Base-by-base conservation (phyloP, 2,888 invertebrate genomes). In the Pandemis cinnamomeana region DNA sequence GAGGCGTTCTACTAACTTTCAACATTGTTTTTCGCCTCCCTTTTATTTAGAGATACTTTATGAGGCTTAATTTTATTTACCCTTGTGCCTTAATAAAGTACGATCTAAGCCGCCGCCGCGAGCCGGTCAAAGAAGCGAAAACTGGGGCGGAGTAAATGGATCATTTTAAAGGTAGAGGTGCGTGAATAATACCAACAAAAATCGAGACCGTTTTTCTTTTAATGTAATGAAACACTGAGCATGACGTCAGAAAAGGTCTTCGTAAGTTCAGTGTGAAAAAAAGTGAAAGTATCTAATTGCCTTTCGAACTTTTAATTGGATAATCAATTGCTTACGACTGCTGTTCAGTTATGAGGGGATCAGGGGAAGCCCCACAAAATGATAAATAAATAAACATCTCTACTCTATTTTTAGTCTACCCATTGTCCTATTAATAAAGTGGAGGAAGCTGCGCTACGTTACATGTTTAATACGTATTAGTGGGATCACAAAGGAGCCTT, bases 361-460 rank as follows among this genome's bases (percentile, higher is more conserved):
- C 27, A 36, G 27, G 0, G 2, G 27, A 36, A 36, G 27, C 27
- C 27, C 53, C 15, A 27, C 11, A 46, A 71, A 7, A 7, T 15
- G 27, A 46, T 58, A 27, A 48, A 64, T 71, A 58, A 71, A 66
- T 46, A 68, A 55, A 44, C 15, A 46, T 63, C n/a, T 36, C 60
- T 51, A 13, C 20, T 20, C 20, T 20, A 20, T 20, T 68, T 53
- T 71, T 8, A 53, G 7, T 48, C 7, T 68, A 20, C 36, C 62
- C 68, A 68, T 63, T 68, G 72, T 72, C 15, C 46, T 68, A 63
- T 68, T 64, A 72, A 69, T 72, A 68, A 69, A 27, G 15, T 15
- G 46, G 42, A 71, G 71, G 62, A 61, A 67, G 67, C 46, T 42
- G 36, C 41, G 48, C 51, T 46, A 61, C 61, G 51, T 61, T 66